Evolutionary conservation across 2,797 vertebrate species (phyloP), one percentile per base, ranked within the genome.

Genomic region (Philypnodon macrostomus): DNA sequence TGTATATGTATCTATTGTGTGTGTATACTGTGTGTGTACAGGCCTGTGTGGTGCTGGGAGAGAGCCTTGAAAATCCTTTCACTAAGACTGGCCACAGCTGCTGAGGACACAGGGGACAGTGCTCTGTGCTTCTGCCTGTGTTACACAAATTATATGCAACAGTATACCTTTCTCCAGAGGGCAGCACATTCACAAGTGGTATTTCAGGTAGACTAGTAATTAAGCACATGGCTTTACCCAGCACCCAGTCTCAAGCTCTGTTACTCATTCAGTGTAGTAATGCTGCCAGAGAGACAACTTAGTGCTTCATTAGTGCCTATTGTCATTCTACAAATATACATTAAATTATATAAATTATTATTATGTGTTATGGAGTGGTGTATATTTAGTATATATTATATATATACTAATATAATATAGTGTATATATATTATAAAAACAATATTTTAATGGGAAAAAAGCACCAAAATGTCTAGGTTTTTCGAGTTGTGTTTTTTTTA

Each of bases 21-120:
- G 27, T 9, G 34, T 52, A 6, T 35, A 41, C 9, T 47, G 46
- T 38, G 33, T 51, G 36, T 44, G 47, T 50, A 13, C 51, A 33
- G 38, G 34, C 35, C n/a, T 35, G 36, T 37, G n/a, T 36, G 47
- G 32, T 21, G 27, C 21, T 27, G 26, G 57, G 65, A 55, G 19
- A 30, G 32, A 67, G 60, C 59, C 67, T 75, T 80, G 66, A 70
- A 75, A 81, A 75, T 75, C 66, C 70, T 36, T 44, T 58, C 44
- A 63, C 62, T 80, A 81, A 83, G 56, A 76, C 78, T 44, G 42
- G 58, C 68, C 73, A 53, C 83, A 83, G 80, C 75, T 81, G 80
- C 64, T 58, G 44, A 52, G 78, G 72, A 75, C 76, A 78, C 61
- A 51, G 50, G 66, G 72, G 70, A 74, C 70, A 62, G 30, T 50